Evolutionary conservation across 1,140 invertebrate genomes (phyloP).

Genomic region (Pseudomyrmex concolor): DNA sequence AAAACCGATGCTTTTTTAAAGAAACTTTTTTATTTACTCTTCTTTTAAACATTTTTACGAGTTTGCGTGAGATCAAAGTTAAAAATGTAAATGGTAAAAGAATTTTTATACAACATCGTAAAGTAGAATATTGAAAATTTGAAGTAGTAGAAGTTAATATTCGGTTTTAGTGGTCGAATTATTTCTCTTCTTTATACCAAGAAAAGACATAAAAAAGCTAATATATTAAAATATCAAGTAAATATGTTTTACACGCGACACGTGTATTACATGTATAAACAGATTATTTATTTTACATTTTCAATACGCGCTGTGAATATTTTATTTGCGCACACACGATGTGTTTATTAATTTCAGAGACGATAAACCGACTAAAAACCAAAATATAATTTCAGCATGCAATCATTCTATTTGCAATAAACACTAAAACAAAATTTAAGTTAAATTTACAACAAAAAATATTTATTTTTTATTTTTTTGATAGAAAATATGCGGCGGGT

Average conservation of each 20-base stretch:
- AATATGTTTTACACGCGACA: neutral
- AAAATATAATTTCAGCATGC: neutral
- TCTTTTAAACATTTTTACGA: conserved; percentile 6
- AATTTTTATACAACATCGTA: conserved; percentile 24
- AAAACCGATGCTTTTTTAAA: neutral
- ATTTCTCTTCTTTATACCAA: neutral
- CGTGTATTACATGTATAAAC: neutral
- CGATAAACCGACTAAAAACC: neutral
- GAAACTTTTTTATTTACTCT: neutral
- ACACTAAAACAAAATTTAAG: neutral
- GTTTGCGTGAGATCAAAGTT: neutral
- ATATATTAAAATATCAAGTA: too few relatives aligned
- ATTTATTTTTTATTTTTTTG: too few relatives aligned
- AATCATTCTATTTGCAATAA: neutral
- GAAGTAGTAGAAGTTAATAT: conserved; percentile 32
- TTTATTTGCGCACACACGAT: neutral
- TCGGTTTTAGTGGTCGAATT: neutral
- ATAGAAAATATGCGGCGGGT: too few relatives aligned
- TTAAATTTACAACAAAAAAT: neutral
- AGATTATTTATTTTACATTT: neutral
- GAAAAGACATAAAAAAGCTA: conserved; percentile 10
- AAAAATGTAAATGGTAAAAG: neutral
- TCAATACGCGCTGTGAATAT: conserved; percentile 12
- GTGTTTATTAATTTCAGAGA: neutral
- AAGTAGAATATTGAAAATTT: conserved; percentile 25